Percentiles rank a stretch among this genome's conserved stretches.
These are phyloP conservation scores for Mystacornis crossleyi DNA, from an alignment of 2,113 vertebrate species.

Conservation along the genomic window DNA sequence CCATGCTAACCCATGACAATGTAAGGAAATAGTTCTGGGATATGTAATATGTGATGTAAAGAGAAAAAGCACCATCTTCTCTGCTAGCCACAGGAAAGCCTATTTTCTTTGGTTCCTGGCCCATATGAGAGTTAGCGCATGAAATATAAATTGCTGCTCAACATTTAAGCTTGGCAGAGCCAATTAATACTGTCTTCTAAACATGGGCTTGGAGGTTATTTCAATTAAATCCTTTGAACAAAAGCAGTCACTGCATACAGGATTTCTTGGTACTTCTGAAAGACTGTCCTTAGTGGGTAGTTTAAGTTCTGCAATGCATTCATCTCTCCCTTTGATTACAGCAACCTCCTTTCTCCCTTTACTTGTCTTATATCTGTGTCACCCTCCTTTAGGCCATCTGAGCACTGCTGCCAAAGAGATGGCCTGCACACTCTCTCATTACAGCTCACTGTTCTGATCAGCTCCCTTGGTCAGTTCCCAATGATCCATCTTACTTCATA, in stretches of 20 bases:
- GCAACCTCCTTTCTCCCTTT: not conserved
- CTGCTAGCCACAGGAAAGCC: constrained; percentile 11
- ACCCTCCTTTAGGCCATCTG: not conserved
- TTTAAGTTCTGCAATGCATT: constrained; percentile 15
- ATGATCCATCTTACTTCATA: not conserved
- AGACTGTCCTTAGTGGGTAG: not conserved
- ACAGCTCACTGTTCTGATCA: not conserved
- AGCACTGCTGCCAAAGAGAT: not conserved
- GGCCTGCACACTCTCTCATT: not conserved
- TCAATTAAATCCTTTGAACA: constrained; percentile 10
- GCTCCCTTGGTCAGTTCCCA: not conserved
- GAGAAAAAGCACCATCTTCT: not conserved
- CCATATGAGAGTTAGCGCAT: constrained; percentile 41
- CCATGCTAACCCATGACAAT: no score
- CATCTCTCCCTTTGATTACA: not conserved
- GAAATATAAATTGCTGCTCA: constrained; percentile 54
- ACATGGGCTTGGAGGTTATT: constrained; percentile 15
- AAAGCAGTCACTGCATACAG: not conserved
- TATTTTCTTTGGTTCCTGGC: constrained; percentile 39
- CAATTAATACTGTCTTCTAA: constrained; percentile 35
- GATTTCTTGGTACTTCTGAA: constrained; percentile 16
- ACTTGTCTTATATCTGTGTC: not conserved
- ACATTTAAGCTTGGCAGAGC: constrained; percentile 8
- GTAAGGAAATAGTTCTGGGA: constrained; percentile 10
- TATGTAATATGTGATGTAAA: not conserved